Conservation (phyloP, 2,888 invertebrate genomes). For the Pelosia muscerda region DNA sequence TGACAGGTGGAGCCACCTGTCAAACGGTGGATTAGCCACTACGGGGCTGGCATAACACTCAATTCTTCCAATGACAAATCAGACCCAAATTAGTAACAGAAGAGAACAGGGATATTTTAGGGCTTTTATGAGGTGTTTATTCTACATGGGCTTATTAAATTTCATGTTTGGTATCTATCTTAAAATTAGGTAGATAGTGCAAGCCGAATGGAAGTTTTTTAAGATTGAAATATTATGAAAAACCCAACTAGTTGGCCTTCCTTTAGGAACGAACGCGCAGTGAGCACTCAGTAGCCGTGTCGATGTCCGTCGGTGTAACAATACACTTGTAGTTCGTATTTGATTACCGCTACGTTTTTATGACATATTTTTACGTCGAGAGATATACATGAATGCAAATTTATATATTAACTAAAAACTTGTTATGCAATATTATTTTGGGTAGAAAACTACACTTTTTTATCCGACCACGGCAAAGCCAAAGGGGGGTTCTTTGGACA, state of each 20-base stretch:
- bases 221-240: background rate
- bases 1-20: too few species aligned
- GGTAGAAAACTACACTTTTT: background rate
- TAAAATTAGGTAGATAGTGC: background rate
- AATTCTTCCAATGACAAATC: too few species aligned
- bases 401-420: too few species aligned
- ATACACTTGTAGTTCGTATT: slow-evolving; percentile 1
- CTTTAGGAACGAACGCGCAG: background rate
- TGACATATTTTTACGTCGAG: background rate
- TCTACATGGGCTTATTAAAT: too few species aligned
- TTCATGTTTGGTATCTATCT: background rate
- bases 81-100: too few species aligned
- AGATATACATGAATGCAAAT: too few species aligned
- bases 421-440: background rate
- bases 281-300: slow-evolving; percentile 1
- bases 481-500: too few species aligned
- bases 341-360: background rate
- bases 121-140: background rate
- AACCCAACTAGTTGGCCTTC: background rate
- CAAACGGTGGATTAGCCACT: background rate
- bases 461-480: too few species aligned
- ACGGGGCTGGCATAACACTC: too few species aligned
- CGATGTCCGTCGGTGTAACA: background rate
- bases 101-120: too few species aligned
- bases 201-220: background rate